Evolutionary conservation across 2,113 vertebrate genomes (phyloP).

Genomic region (Corythornis madagascariensis): DNA sequence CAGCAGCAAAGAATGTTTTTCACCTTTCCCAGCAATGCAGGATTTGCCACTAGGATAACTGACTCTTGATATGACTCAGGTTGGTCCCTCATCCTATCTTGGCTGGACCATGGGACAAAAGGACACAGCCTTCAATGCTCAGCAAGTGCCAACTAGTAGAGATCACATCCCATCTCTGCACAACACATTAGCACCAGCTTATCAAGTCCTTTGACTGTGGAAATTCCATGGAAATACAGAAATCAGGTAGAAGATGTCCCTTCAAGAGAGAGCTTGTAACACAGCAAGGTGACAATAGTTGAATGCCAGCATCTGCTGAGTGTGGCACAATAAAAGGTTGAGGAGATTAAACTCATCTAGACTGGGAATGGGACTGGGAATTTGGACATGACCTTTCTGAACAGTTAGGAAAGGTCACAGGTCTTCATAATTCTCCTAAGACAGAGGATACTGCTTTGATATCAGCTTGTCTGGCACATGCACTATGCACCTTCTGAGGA

Average conservation of each 20-base stretch:
- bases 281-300: background rate
- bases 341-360: background rate
- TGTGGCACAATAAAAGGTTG: background rate
- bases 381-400: background rate
- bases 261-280: background rate
- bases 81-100: background rate
- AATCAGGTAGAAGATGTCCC: background rate
- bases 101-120: background rate
- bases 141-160: background rate
- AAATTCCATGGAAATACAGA: background rate
- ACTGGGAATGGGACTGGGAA: background rate
- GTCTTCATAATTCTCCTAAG: background rate
- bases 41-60: background rate
- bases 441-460: background rate
- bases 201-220: background rate
- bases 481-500: background rate
- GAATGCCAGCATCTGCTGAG: background rate
- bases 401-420: background rate
- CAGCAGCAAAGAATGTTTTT: background rate
- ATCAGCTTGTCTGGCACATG: background rate
- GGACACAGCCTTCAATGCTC: accelerated
- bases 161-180: background rate
- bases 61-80: background rate
- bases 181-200: background rate
- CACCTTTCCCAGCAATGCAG: background rate